Evolutionary conservation across 2,888 invertebrate species (phyloP).

Genomic region (Caenorhabditis parvicauda): DNA sequence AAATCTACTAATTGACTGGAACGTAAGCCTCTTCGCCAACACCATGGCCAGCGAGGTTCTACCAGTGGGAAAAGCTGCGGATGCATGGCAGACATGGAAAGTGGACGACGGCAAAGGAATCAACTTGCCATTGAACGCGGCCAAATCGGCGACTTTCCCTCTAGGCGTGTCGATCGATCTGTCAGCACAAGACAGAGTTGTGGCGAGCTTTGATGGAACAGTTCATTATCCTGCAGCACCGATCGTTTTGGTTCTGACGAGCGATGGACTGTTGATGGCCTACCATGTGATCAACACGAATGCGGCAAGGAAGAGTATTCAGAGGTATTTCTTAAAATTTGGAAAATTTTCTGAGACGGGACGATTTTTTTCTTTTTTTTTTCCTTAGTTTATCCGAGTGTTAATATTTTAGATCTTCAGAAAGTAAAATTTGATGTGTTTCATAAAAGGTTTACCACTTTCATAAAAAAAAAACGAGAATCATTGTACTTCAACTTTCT

Average conservation of each 20-base stretch:
- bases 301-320: slow-evolving; percentile 8
- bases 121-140: slow-evolving; percentile 32
- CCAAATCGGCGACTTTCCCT: slow-evolving; percentile 32
- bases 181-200: slow-evolving; percentile 22
- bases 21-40: slow-evolving; percentile 23
- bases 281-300: slow-evolving; percentile 21
- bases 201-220: background rate
- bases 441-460: background rate
- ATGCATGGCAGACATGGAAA: slow-evolving; percentile 34
- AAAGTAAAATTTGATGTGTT: background rate
- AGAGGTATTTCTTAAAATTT: slow-evolving; percentile 5
- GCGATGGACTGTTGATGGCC: slow-evolving; percentile 32
- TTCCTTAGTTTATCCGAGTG: no score
- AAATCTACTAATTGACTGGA: slow-evolving; percentile 29
- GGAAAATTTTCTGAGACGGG: background rate
- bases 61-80: slow-evolving; percentile 23
- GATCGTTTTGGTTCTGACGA: slow-evolving; percentile 23
- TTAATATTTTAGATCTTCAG: no score
- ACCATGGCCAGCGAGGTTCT: slow-evolving; percentile 27
- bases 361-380: background rate
- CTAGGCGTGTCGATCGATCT: slow-evolving; percentile 41
- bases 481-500: no score
- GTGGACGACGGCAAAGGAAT: slow-evolving; percentile 27
- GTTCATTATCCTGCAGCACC: slow-evolving; percentile 22
- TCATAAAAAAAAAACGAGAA: no score